Conservation (phyloP, 1,140 invertebrate genomes). For the Drosophila mayri region DNA sequence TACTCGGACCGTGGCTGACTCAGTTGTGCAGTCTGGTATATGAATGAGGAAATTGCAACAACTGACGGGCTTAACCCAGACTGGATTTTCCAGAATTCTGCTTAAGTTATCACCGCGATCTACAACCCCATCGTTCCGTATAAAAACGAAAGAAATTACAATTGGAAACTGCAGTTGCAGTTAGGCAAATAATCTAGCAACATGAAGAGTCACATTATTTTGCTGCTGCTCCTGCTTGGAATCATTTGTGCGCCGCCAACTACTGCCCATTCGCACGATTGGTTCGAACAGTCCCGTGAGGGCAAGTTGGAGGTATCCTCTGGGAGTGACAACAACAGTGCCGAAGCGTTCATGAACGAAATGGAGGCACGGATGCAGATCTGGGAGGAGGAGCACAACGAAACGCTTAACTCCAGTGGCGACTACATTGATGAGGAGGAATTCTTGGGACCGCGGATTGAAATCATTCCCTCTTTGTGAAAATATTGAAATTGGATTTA, state of each 20-base stretch:
- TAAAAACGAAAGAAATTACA: slow-evolving; percentile 32
- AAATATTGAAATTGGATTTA: background rate
- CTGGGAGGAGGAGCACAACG: slow-evolving; percentile 10
- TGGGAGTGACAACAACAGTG: slow-evolving; percentile 27
- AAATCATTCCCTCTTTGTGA: background rate
- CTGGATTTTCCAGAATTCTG: slow-evolving; percentile 28
- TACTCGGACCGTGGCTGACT: slow-evolving; percentile 15
- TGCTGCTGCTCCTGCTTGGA: slow-evolving; percentile 7
- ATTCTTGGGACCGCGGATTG: background rate
- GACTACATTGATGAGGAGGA: background rate
- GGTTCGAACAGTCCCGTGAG: background rate
- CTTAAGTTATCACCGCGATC: background rate
- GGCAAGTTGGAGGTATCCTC: background rate
- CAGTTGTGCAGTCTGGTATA: slow-evolving; percentile 10
- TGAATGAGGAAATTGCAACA: slow-evolving; percentile 30
- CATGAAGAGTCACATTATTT: slow-evolving; percentile 14
- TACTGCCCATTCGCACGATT: slow-evolving; percentile 28
- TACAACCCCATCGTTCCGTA: background rate
- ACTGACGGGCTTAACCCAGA: slow-evolving; percentile 11
- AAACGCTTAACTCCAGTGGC: background rate
- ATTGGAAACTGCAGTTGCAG: slow-evolving; percentile 16
- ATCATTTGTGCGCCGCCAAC: background rate
- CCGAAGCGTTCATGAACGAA: slow-evolving; percentile 46
- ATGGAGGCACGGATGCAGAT: slow-evolving; percentile 5
- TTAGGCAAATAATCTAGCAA: slow-evolving; percentile 9